A percentile compares a stretch with the other conserved stretches of the same genome.
phyloP scores from a whole-genome alignment of 2,797 vertebrate species.

The Tragopan temminckii region DNA sequence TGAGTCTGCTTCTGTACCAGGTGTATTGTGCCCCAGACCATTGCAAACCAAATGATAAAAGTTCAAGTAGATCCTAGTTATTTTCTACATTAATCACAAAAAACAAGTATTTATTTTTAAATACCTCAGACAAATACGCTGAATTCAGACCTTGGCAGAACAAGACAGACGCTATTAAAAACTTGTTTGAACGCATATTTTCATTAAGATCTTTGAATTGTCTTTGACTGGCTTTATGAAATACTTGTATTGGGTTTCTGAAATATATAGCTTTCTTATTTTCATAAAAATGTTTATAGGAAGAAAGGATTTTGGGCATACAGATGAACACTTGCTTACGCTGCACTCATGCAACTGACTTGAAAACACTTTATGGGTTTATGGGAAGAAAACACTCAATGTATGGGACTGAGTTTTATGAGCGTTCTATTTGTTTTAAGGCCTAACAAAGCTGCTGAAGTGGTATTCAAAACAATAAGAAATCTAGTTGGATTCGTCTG shows the following conservation, averaged over 20 bases:
- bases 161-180: not conserved
- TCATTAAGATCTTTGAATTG: not conserved
- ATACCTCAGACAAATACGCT: not conserved
- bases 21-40: not conserved
- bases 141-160: not conserved
- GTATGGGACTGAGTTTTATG: not conserved
- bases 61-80: not conserved
- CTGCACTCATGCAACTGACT: not conserved
- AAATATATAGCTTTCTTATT: not conserved
- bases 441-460: not conserved
- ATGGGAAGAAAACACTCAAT: not conserved
- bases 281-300: not conserved
- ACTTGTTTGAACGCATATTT: not conserved
- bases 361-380: not conserved
- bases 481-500: not conserved
- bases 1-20: not conserved
- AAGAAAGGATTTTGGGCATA: not conserved
- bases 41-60: not conserved
- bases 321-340: not conserved
- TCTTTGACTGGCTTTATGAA: not conserved
- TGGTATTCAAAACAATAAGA: not conserved
- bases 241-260: not conserved
- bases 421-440: not conserved
- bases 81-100: not conserved
- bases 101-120: not conserved